These are phyloP conservation scores for Melanophora roralis DNA, from an alignment of 2,888 invertebrate genomes.

Conservation along the genomic window DNA sequence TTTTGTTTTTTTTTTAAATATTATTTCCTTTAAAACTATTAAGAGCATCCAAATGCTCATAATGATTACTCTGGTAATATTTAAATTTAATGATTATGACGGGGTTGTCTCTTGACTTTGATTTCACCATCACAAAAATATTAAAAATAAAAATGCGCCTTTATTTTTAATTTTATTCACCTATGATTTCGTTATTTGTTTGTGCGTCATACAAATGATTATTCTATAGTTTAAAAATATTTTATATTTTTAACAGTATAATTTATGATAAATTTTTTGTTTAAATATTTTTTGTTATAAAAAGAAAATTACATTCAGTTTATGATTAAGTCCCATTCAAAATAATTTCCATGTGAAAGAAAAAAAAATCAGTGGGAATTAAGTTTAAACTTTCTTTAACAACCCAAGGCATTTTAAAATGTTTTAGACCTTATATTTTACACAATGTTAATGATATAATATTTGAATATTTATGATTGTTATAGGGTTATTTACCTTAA, in stretches of 20 bases:
- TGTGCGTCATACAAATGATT: slow-evolving; percentile 46
- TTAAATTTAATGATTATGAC: background rate
- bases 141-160: background rate
- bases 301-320: too few relatives aligned
- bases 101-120: slow-evolving; percentile 47
- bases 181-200: slow-evolving; percentile 32
- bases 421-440: too few relatives aligned
- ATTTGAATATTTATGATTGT: background rate
- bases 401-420: background rate
- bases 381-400: background rate
- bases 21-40: background rate
- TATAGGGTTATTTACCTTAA: background rate
- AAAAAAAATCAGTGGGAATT: too few relatives aligned
- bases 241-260: background rate
- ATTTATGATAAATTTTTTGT: slow-evolving; percentile 14
- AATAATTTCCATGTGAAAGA: too few relatives aligned
- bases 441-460: background rate
- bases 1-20: slow-evolving; percentile 24
- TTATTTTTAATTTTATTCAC: slow-evolving; percentile 14
- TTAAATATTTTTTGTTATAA: background rate
- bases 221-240: background rate
- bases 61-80: background rate
- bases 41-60: background rate
- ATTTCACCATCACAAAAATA: slow-evolving; percentile 2
- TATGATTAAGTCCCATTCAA: too few relatives aligned